Evolutionary conservation across 2,113 vertebrate genomes (phyloP).

Genomic region (Aythya baeri): DNA sequence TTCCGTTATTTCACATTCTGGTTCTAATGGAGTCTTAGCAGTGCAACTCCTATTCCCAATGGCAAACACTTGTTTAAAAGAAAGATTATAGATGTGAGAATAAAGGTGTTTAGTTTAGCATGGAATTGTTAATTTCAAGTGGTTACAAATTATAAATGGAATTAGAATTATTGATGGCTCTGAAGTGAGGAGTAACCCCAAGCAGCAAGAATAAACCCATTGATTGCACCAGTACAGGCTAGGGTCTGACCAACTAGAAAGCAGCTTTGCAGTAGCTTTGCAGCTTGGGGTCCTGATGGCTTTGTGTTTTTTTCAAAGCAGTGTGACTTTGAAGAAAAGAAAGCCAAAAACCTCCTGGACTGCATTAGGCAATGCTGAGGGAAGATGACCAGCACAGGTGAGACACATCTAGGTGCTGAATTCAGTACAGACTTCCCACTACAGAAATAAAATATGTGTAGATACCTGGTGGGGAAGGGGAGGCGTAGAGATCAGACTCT

Average conservation of each 20-base stretch:
- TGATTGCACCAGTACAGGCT: background rate
- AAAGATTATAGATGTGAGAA: background rate
- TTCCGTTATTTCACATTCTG: background rate
- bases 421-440: background rate
- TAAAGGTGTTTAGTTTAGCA: background rate
- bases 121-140: background rate
- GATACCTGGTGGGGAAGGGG: background rate
- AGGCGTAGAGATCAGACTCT: background rate
- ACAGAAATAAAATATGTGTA: background rate
- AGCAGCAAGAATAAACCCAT: background rate
- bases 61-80: background rate
- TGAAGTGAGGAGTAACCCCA: background rate
- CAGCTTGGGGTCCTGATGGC: background rate
- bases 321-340: background rate
- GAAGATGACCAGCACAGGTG: background rate
- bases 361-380: background rate
- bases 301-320: background rate
- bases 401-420: background rate
- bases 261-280: background rate
- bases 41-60: background rate
- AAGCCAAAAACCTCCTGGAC: background rate
- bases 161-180: background rate
- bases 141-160: background rate
- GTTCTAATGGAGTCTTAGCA: background rate
- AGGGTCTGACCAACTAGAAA: background rate